Evolutionary conservation across 2,888 invertebrate species (phyloP).

Genomic region (Cosmia pyralina): DNA sequence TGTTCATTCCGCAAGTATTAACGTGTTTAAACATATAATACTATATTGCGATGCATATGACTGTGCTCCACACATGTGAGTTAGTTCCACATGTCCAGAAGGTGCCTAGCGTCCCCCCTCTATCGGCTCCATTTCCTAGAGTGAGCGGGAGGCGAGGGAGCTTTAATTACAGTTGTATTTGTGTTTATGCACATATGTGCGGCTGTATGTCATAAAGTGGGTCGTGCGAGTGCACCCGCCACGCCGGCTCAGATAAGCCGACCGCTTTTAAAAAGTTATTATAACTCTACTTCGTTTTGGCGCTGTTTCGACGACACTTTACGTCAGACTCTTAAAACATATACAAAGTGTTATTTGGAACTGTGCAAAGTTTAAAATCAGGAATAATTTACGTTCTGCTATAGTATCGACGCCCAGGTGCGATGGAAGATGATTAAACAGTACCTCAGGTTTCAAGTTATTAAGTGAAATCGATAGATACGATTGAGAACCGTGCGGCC

Average conservation of each 20-base stretch:
- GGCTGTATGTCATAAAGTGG: constrained; percentile 77
- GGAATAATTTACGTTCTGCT: constrained; percentile 29
- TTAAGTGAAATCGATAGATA: constrained; percentile 55
- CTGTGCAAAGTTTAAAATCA: constrained; percentile 16
- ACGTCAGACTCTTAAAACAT: constrained; percentile 36
- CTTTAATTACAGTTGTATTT: constrained; percentile 76
- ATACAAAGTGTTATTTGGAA: constrained; percentile 40
- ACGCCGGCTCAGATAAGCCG: constrained; percentile 75
- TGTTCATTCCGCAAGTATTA: constrained; percentile 62
- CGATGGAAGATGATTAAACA: constrained; percentile 43
- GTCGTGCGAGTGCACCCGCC: constrained; percentile 75
- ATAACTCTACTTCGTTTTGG: constrained; percentile 68
- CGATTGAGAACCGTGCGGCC: constrained; percentile 28
- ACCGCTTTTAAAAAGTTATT: constrained; percentile 75
- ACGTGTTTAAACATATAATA: constrained; percentile 57
- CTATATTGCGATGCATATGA: constrained; percentile 50
- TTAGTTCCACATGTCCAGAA: constrained; percentile 55
- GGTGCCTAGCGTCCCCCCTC: constrained; percentile 54
- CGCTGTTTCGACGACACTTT: constrained; percentile 46
- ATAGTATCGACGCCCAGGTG: constrained; percentile 30
- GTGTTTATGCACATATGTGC: constrained; percentile 73
- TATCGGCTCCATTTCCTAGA: constrained; percentile 59
- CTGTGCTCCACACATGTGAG: constrained; percentile 42
- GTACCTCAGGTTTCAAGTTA: constrained; percentile 35
- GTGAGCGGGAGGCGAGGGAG: constrained; percentile 66